Percentiles rank a stretch among this genome's conserved stretches.
These are phyloP conservation scores for Sebastes alutus DNA, from an alignment of 2,797 vertebrate genomes.

Conservation along the genomic window DNA sequence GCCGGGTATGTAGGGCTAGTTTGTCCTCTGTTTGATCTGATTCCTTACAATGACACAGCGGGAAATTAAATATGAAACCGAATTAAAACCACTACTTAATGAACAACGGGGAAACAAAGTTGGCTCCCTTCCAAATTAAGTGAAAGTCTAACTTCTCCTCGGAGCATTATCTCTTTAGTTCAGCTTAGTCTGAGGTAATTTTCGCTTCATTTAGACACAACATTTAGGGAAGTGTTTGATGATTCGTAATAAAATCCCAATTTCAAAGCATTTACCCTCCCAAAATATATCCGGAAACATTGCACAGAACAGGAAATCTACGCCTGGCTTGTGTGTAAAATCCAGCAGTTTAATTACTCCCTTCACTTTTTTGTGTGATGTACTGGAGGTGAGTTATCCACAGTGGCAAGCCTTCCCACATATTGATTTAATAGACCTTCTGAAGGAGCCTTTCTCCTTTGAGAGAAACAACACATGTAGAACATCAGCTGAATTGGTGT, in stretches of 20 bases:
- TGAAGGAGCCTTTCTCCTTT: conserved; percentile 61
- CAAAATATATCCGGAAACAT: conserved; percentile 18
- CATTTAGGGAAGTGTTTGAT: conserved; percentile 58
- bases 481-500: conserved; percentile 68
- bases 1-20: conserved; percentile 73
- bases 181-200: conserved; percentile 65
- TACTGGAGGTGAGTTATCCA: conserved; percentile 59
- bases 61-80: conserved; percentile 82
- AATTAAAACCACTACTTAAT: conserved; percentile 76
- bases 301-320: not conserved
- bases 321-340: conserved; percentile 21
- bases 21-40: conserved; percentile 80
- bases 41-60: conserved; percentile 80
- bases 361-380: conserved; percentile 25
- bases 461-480: conserved; percentile 72
- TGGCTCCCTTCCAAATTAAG: conserved; percentile 64
- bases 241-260: conserved; percentile 64
- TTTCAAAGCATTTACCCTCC: conserved; percentile 45
- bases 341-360: conserved; percentile 31
- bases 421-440: conserved; percentile 70
- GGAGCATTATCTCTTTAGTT: conserved; percentile 66
- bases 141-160: conserved; percentile 63
- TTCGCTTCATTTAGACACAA: conserved; percentile 57
- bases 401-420: conserved; percentile 52
- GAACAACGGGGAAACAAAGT: conserved; percentile 75